A percentile compares a stretch with the other conserved stretches of the same genome.
These are phyloP conservation scores for Chascanopsetta lugubris DNA, from an alignment of 2,113 vertebrate genomes.

Conservation along the genomic window DNA sequence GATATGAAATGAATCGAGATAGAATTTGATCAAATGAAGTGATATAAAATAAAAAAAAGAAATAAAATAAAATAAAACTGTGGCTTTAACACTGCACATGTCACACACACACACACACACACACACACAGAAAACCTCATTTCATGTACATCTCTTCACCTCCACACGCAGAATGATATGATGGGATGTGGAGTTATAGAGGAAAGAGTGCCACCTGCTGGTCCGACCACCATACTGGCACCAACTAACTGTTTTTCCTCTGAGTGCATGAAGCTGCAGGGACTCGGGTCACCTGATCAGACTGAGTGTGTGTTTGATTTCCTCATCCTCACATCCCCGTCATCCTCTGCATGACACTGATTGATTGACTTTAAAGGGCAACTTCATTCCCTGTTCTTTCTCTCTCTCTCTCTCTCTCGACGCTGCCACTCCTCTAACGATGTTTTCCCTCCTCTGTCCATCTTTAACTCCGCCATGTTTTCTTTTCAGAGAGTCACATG, in stretches of 20 bases:
- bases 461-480: slow-evolving; percentile 44
- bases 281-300: slow-evolving; percentile 29
- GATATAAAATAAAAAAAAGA: too few species aligned
- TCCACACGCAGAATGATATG: not conserved
- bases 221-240: slow-evolving; percentile 57
- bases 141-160: slow-evolving; percentile 8
- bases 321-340: too few species aligned
- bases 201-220: slow-evolving; percentile 76
- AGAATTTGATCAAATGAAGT: too few species aligned
- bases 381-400: slow-evolving; percentile 44
- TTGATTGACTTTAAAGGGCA: slow-evolving; percentile 1
- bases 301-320: not conserved
- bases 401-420: slow-evolving; percentile 38
- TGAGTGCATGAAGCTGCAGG: slow-evolving; percentile 48
- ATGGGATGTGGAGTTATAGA: not conserved
- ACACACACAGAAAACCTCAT: not conserved
- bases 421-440: slow-evolving; percentile 6
- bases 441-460: slow-evolving; percentile 2
- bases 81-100: too few species aligned
- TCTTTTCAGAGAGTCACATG: slow-evolving; percentile 42
- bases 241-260: slow-evolving; percentile 24
- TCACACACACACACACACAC: slow-evolving; percentile 7
- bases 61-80: too few species aligned
- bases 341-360: too few species aligned
- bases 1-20: too few species aligned